A percentile compares a stretch with the other conserved stretches of the same genome.
These are phyloP conservation scores for Phrixothrix hirtus DNA, from an alignment of 2,888 invertebrate genomes.

Conservation along the genomic window DNA sequence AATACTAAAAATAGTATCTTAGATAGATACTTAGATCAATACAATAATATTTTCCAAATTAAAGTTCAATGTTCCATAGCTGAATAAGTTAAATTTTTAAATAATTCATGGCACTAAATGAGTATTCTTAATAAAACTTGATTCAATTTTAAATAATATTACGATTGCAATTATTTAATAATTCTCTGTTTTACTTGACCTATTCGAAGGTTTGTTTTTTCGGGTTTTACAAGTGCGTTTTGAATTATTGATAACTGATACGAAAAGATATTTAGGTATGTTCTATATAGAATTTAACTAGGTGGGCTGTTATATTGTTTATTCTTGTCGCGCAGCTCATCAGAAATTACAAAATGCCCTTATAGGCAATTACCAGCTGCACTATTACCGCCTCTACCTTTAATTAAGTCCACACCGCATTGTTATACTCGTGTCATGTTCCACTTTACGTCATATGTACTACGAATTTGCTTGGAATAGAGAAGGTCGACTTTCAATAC, in stretches of 20 bases:
- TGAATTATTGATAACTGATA: conserved; percentile 10
- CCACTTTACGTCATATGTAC: conserved; percentile 30
- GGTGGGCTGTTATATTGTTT: background rate
- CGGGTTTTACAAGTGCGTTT: background rate
- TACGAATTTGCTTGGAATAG: conserved; percentile 29
- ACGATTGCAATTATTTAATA: conserved; percentile 1
- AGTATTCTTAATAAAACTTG: background rate
- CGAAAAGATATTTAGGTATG: background rate
- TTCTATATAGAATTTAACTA: background rate
- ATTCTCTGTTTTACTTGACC: conserved; percentile 7
- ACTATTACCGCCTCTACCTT: conserved; percentile 8
- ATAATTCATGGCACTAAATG: background rate
- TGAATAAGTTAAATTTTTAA: too few species aligned
- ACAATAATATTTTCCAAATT: too few species aligned
- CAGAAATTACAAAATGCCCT: conserved; percentile 12
- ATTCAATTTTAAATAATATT: conserved; percentile 7
- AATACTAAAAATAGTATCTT: background rate
- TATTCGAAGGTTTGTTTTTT: conserved; percentile 14
- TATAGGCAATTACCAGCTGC: conserved; percentile 9
- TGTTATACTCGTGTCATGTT: conserved; percentile 23
- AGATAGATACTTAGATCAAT: too few species aligned
- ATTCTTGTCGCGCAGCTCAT: conserved; percentile 1
- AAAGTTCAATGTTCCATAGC: too few species aligned
- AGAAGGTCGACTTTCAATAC: conserved; percentile 30
- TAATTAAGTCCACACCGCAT: conserved; percentile 22